Conservation (phyloP, 2,113 vertebrate genomes). For the Solenodon paradoxus region DNA sequence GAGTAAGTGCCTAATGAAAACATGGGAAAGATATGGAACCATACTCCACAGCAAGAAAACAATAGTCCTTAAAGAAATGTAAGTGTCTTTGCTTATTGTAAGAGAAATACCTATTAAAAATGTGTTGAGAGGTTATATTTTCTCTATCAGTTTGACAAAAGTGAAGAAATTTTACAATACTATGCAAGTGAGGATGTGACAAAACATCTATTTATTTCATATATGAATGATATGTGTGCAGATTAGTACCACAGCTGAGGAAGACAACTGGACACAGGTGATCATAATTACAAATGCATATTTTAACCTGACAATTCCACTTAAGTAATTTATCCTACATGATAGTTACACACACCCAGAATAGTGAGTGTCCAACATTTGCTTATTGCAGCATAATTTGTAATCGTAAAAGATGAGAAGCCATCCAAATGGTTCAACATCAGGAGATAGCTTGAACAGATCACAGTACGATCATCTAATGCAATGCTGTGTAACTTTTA, state of each 20-base stretch:
- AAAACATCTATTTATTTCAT: background rate
- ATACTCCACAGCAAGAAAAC: background rate
- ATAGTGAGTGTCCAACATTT: background rate
- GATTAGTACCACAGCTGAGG: background rate
- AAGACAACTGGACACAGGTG: background rate
- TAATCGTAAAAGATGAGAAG: background rate
- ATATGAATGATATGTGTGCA: background rate
- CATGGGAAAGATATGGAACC: background rate
- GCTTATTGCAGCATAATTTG: background rate
- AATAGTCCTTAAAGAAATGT: background rate
- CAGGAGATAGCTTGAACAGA: background rate
- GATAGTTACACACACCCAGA: background rate
- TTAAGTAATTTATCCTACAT: background rate
- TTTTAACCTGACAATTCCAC: background rate
- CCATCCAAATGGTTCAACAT: background rate
- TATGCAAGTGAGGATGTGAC: background rate
- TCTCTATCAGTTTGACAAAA: background rate
- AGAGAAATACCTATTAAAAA: background rate
- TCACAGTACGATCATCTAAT: background rate
- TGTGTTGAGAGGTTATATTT: background rate
- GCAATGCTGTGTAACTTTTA: background rate
- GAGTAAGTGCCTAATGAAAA: background rate
- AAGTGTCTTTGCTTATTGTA: background rate
- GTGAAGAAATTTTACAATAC: background rate
- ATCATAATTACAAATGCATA: no score